Evolutionary conservation across 1,140 invertebrate species (phyloP).

Genomic region (Vollenhovia emeryi): DNA sequence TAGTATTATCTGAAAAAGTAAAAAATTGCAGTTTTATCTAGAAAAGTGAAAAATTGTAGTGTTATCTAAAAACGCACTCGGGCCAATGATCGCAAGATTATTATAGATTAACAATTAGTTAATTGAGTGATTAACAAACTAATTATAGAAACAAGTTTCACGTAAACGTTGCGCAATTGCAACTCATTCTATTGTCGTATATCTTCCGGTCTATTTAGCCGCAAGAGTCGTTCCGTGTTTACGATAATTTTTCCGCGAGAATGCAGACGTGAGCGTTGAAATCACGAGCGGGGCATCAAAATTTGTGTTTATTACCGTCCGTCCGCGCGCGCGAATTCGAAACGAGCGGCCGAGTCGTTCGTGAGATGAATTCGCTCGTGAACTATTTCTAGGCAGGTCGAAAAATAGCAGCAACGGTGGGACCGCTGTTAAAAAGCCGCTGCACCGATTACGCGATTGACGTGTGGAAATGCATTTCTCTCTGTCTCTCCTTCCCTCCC

Average conservation of each 20-base stretch:
- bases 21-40: not conserved
- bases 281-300: not conserved
- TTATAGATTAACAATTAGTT: not conserved
- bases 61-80: not conserved
- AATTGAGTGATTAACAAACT: not conserved
- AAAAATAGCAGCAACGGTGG: constrained; percentile 43
- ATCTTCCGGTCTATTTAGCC: not conserved
- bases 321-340: constrained; percentile 4
- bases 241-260: not conserved
- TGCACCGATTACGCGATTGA: constrained; percentile 47
- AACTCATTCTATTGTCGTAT: not conserved
- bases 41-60: too few relatives aligned
- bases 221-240: not conserved
- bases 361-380: not conserved
- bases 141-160: not conserved
- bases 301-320: not conserved
- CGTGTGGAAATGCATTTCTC: constrained; percentile 37
- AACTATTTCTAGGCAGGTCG: constrained; percentile 46
- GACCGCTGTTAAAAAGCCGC: constrained; percentile 21
- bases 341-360: not conserved
- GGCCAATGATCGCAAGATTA: not conserved
- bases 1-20: not conserved
- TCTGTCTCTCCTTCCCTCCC: not conserved
- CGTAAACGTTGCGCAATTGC: not conserved
- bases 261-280: not conserved